Base-by-base conservation (phyloP, 92 coral and sea anemone species). In the Micromussa lordhowensis region DNA sequence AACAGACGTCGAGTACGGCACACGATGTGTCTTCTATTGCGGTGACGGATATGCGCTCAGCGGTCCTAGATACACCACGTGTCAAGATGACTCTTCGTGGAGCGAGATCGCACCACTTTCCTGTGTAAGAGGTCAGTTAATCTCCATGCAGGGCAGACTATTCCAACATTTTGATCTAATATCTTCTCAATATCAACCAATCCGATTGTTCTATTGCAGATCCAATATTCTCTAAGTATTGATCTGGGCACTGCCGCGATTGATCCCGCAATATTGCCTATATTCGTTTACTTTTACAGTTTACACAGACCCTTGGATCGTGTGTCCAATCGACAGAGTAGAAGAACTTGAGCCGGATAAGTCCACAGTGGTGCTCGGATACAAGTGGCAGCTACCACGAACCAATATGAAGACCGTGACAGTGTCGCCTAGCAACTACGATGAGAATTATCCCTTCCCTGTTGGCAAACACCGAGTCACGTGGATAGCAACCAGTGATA, bases 41-140 rank as follows among this genome's bases (percentile, higher is more conserved):
- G 75, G 80, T 70, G 94, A 88, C 70, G 98, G 99, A 4, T 98
- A 95, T 91, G 98, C 93, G 82, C 82, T 96, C 74, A 87, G 96
- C 4, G 99, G 99, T 15, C 99, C 99, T n/a, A 86, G 99, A 49
- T 98, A 96, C 88, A 93, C 96, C 29, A 90, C 95, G 34, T 98
- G 99, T 77, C 95, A 95, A 77, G 90, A 91, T 58, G 90, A 95
- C 77, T 90, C 91, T 64, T 83, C 94, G n/a, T 98, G 99, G 99
- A 93, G 93, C 38, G 95, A 98, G 76, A 71, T 87, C 21, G 96
- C 96, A 29, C 84, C 95, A 1, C 91, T 96, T 14, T 88, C 94
- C 55, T 98, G 99, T 59, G 95, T 93, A 14, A 73, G 71, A 86
- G 89, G 89, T 86, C 32, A 28, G 85, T 81, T 59, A 0, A 14